Evolutionary conservation across 2,888 invertebrate species (phyloP), one percentile per base, ranked within the genome.

Genomic region (Fragum whitleyi): DNA sequence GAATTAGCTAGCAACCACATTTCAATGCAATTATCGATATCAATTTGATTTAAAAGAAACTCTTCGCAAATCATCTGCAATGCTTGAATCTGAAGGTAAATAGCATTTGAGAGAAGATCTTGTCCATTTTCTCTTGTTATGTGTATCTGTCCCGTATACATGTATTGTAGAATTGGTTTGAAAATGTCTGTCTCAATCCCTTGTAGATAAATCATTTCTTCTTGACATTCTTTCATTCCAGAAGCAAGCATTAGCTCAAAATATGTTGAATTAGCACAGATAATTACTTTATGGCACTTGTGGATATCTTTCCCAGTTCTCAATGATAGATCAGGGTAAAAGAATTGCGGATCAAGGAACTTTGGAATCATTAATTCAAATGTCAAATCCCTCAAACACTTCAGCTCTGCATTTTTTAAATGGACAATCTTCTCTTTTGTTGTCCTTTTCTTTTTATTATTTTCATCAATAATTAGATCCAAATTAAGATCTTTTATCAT

Each of bases 1-100:
- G 96, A 95, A 87, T 95, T 95, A n/a, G 97, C 97, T 94, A 97
- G 97, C 89, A 96, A 95, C 96, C 97, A 96, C 68, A 97, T 96
- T 47, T 97, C 96, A 85, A 98, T 96, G 92, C 97, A 97, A 93
- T 97, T 98, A 85, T 96, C 95, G 0, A 96, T 96, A 36, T 95
- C 96, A 28, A 98, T 94, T 77, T 96, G 96, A 65, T 94, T 94
- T 77, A 96, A 95, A 39, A 98, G 95, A 91, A 96, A 97, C 53
- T 96, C 95, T 90, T 96, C 97, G 94, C 98, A 97, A 32, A 96
- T 95, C 79, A 96, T 95, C 61, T 85, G 86, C 42, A 88, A 32
- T 26, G 51, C 21, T n/a, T 53, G 67, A n/a, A 88, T 81, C 28
- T 88, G 88, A 19, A 88, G 73, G 65, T 87, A 88, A 0, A 82